Evolutionary conservation across 1,140 invertebrate species (phyloP).

Genomic region (Pseudomyrmex cubaensis): DNA sequence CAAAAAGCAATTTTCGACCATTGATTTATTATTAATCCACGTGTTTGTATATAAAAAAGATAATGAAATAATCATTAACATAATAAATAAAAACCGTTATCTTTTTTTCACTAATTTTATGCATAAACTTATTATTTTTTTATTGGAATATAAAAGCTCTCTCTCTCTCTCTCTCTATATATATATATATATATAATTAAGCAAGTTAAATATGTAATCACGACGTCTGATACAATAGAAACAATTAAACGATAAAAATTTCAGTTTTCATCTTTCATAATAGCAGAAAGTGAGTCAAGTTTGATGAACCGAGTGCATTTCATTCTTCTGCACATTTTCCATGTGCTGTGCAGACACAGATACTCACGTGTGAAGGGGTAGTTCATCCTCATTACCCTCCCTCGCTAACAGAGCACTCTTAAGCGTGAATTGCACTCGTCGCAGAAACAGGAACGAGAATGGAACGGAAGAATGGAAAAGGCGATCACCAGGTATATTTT

Average conservation of each 20-base stretch:
- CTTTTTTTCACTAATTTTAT: too few species aligned
- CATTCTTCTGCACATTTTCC: conserved; percentile 28
- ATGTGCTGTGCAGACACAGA: neutral
- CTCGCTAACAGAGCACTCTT: conserved; percentile 64
- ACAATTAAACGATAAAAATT: neutral
- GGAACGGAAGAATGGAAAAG: conserved; percentile 14
- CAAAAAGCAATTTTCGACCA: too few species aligned
- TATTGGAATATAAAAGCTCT: neutral
- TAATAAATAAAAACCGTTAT: too few species aligned
- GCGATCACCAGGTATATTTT: conserved; percentile 17
- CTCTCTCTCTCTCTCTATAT: neutral
- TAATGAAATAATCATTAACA: too few species aligned
- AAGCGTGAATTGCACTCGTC: conserved; percentile 64
- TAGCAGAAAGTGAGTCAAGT: conserved; percentile 23
- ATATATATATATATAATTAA: conserved; percentile 1
- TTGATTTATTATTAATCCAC: too few species aligned
- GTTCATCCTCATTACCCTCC: conserved; percentile 68
- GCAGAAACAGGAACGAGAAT: conserved; percentile 1
- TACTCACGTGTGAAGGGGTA: conserved; percentile 10
- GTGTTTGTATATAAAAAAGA: too few species aligned
- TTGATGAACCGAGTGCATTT: conserved; percentile 6
- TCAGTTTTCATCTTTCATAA: too few species aligned
- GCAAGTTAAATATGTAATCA: conserved; percentile 6
- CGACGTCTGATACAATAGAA: neutral
- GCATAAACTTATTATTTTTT: too few species aligned